These are phyloP conservation scores for Ctenodactylus gundi DNA, from an alignment of 2,113 vertebrate genomes.

Conservation along the genomic window DNA sequence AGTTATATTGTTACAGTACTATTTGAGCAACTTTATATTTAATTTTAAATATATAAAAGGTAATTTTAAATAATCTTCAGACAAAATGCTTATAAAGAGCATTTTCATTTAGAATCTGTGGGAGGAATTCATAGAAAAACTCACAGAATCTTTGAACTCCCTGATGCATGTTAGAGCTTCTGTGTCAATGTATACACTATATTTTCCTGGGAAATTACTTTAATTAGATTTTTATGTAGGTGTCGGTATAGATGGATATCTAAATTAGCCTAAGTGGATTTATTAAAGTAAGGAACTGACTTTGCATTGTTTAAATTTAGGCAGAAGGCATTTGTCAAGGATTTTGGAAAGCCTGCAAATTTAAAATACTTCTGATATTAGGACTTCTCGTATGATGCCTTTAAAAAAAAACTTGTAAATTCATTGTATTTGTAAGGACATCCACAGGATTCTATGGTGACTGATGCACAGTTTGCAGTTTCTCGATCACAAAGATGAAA, in stretches of 20 bases:
- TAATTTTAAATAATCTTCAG: background rate
- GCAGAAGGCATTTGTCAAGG: background rate
- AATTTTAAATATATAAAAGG: conserved; percentile 23
- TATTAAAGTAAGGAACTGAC: background rate
- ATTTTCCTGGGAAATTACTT: background rate
- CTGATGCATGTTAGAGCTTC: background rate
- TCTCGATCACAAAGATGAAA: background rate
- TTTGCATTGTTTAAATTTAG: conserved; percentile 9
- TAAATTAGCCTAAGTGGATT: background rate
- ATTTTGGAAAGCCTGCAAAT: conserved; percentile 11
- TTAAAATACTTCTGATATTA: conserved; percentile 1
- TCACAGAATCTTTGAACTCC: background rate
- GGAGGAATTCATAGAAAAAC: background rate
- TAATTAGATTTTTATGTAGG: background rate
- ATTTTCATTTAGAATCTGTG: background rate
- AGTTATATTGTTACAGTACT: background rate
- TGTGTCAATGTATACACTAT: background rate
- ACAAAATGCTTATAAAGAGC: background rate
- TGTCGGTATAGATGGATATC: background rate
- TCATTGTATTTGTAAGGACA: background rate
- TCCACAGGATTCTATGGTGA: background rate
- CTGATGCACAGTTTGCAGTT: background rate
- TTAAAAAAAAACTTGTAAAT: conserved; percentile 4
- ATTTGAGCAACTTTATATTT: conserved; percentile 14
- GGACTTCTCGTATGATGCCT: background rate